Conservation (phyloP, 2,113 vertebrate species). For the Thomomys bottae region DNA sequence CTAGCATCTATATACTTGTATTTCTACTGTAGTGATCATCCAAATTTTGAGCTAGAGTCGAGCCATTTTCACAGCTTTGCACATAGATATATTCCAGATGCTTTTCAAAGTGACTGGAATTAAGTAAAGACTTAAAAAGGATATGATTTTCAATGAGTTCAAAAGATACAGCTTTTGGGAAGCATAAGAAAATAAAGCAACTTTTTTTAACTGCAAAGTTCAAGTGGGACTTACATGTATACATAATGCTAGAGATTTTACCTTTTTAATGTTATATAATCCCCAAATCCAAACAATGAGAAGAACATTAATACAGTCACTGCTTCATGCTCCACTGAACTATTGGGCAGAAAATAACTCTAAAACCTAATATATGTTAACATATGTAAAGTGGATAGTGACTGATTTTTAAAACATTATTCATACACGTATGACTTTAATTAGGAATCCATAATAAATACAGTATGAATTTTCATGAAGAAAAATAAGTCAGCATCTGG, state of each 20-base stretch:
- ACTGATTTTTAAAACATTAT: constrained; percentile 73
- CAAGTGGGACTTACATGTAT: constrained; percentile 17
- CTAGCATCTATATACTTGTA: background rate
- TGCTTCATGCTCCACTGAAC: background rate
- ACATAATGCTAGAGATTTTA: background rate
- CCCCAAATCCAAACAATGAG: background rate
- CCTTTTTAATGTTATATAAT: constrained; percentile 7
- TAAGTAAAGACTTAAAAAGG: background rate
- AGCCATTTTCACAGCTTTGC: background rate
- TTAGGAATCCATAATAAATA: constrained; percentile 66
- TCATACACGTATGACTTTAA: constrained; percentile 76
- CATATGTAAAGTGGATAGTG: constrained; percentile 70
- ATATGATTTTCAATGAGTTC: constrained; percentile 15
- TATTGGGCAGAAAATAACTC: constrained; percentile 47
- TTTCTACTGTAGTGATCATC: constrained; percentile 9
- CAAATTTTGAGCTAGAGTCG: background rate
- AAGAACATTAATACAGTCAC: background rate
- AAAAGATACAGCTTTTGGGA: constrained; percentile 24
- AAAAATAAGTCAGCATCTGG: constrained; percentile 59
- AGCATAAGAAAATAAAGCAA: background rate
- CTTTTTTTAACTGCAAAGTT: background rate
- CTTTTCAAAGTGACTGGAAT: background rate
- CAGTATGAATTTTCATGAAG: constrained; percentile 76
- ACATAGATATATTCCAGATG: constrained; percentile 1
- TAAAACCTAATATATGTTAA: constrained; percentile 71